Conservation (phyloP, 2,113 vertebrate species). For the Phalacrocorax pelagicus region DNA sequence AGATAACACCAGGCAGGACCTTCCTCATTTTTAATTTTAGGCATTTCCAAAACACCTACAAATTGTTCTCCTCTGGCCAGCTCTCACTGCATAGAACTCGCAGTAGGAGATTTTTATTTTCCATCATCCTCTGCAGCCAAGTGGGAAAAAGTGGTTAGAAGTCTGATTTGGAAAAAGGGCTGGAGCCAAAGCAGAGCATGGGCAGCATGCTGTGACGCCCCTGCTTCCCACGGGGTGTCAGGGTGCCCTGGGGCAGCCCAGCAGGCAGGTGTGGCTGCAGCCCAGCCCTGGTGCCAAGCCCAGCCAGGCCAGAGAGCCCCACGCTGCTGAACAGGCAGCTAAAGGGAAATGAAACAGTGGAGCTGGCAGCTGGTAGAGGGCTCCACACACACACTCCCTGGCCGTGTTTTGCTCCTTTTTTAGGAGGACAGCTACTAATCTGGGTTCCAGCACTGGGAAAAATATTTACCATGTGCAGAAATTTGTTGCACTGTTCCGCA, state of each 20-base stretch:
- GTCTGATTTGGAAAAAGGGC: neutral
- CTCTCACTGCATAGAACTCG: neutral
- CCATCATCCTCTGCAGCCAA: neutral
- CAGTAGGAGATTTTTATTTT: neutral
- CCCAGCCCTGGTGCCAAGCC: neutral
- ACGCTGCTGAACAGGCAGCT: neutral
- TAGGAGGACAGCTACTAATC: neutral
- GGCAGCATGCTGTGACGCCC: neutral
- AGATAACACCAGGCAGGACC: neutral
- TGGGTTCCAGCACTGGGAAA: neutral
- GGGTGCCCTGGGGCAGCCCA: neutral
- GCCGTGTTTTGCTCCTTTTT: neutral
- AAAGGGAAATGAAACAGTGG: neutral
- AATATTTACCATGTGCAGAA: neutral
- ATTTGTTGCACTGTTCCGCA: neutral
- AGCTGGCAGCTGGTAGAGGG: neutral
- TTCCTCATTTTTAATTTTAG: neutral
- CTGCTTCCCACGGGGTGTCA: rapidly evolving
- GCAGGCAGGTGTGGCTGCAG: neutral
- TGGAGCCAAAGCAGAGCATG: rapidly evolving
- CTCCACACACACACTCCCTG: neutral
- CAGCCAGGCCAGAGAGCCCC: neutral
- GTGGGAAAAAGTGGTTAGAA: neutral
- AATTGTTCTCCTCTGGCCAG: neutral
- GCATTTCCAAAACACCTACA: neutral